phyloP scores from a whole-genome alignment of 2,888 invertebrate species.

The Germaria angustata region DNA sequence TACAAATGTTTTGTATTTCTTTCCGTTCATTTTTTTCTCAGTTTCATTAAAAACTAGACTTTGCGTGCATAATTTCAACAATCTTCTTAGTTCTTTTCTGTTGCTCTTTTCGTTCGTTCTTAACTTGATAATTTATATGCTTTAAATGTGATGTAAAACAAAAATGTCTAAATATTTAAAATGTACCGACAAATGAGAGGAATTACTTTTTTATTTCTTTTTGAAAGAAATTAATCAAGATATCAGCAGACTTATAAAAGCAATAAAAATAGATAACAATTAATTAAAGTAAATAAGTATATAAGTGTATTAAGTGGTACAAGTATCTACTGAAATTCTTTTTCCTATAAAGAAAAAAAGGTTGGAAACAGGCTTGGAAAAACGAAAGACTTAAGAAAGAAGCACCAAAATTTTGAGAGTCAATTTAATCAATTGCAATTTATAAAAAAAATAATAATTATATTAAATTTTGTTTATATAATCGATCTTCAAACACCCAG shows the following conservation, averaged over 20 bases:
- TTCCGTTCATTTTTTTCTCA: constrained; percentile 11
- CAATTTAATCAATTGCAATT: background rate
- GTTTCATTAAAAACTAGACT: constrained; percentile 43
- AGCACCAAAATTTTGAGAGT: background rate
- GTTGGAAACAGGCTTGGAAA: background rate
- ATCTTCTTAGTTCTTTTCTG: constrained; percentile 24
- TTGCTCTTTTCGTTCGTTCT: constrained; percentile 31
- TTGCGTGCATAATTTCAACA: constrained; percentile 63
- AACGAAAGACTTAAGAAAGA: constrained; percentile 8
- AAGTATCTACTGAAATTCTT: background rate
- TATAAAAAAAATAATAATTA: background rate
- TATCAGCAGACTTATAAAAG: constrained; percentile 56
- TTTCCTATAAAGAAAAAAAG: background rate
- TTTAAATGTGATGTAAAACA: constrained; percentile 60
- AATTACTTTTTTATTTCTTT: constrained; percentile 23
- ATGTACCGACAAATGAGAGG: constrained; percentile 57
- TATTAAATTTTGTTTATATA: constrained; percentile 4
- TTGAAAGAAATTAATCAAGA: constrained; percentile 57
- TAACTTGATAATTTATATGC: constrained; percentile 59
- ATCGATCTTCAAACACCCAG: too few species aligned
- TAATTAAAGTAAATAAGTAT: constrained; percentile 16
- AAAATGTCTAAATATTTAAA: constrained; percentile 60
- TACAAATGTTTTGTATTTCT: constrained; percentile 52
- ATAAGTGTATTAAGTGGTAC: constrained; percentile 7
- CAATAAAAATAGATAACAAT: constrained; percentile 52